phyloP scores from a whole-genome alignment of 2,113 vertebrate species.

The Chionodraco myersi region DNA sequence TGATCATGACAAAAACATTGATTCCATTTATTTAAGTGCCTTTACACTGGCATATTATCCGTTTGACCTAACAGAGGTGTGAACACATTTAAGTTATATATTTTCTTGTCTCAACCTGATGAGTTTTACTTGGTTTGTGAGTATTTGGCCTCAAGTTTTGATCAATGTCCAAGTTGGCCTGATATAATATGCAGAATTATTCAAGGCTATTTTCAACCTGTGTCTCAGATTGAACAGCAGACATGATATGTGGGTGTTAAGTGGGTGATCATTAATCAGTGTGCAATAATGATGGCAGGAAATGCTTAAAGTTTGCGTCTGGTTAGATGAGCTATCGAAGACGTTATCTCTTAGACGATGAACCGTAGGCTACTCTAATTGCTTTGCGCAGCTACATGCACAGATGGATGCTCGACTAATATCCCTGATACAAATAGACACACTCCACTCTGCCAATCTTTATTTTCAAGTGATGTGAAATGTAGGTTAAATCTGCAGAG shows the following conservation, averaged over 20 bases:
- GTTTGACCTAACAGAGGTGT: background rate
- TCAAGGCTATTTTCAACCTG: conserved; percentile 19
- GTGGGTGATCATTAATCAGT: conserved; percentile 44
- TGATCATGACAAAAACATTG: background rate
- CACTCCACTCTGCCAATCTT: conserved; percentile 33
- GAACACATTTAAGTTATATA: background rate
- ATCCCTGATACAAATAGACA: background rate
- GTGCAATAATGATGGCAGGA: conserved; percentile 3
- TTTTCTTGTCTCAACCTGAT: background rate
- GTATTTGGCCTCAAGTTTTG: background rate
- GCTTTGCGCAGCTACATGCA: no score
- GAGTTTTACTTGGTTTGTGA: background rate
- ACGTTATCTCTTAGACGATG: conserved; percentile 3
- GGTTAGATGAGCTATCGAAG: conserved; percentile 2
- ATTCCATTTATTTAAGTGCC: no score
- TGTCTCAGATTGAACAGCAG: conserved; percentile 40
- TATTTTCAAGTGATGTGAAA: conserved; percentile 69
- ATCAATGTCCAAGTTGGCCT: conserved; percentile 24
- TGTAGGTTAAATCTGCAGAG: conserved; percentile 63
- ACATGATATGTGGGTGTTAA: conserved; percentile 59
- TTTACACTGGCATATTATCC: background rate
- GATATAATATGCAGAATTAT: conserved; percentile 18
- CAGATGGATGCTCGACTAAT: background rate
- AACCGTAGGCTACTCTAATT: background rate
- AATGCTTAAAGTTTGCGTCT: conserved; percentile 14